phyloP scores from a whole-genome alignment of 2,113 vertebrate genomes.

The Globicephala melas region DNA sequence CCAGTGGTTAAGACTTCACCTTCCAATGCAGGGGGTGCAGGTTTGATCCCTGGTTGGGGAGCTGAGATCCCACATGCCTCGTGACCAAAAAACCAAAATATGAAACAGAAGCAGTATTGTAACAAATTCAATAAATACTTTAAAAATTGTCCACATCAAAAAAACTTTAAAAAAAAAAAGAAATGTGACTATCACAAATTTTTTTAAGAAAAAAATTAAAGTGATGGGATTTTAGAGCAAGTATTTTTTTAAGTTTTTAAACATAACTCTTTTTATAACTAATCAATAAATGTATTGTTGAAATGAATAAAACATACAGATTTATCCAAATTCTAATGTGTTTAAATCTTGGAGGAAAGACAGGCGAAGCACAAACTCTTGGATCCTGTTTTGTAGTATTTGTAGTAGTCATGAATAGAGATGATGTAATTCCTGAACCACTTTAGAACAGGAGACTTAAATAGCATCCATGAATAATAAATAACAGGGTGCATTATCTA shows the following conservation, averaged over 20 bases:
- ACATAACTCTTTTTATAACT: neutral
- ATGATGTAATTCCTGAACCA: neutral
- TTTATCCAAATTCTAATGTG: neutral
- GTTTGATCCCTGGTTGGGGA: no score
- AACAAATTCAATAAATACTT: no score
- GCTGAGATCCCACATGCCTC: no score
- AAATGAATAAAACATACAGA: neutral
- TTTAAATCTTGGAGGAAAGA: slow-evolving; percentile 1
- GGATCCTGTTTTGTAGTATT: neutral
- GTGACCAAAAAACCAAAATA: no score
- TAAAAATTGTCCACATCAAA: no score
- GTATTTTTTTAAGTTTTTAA: neutral
- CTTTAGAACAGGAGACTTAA: neutral
- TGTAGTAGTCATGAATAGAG: neutral
- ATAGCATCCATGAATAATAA: neutral
- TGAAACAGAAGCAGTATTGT: no score
- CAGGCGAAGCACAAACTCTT: neutral
- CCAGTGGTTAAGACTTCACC: no score
- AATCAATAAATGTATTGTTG: neutral
- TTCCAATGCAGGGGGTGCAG: no score
- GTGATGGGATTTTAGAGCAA: neutral
- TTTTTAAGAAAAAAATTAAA: neutral
- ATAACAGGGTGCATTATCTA: neutral
- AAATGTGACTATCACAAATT: neutral
- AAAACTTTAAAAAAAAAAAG: no score